Evolutionary conservation across 2,888 invertebrate species (phyloP), one percentile per base, ranked within the genome.

Genomic region (Alloscopus bannaensis): DNA sequence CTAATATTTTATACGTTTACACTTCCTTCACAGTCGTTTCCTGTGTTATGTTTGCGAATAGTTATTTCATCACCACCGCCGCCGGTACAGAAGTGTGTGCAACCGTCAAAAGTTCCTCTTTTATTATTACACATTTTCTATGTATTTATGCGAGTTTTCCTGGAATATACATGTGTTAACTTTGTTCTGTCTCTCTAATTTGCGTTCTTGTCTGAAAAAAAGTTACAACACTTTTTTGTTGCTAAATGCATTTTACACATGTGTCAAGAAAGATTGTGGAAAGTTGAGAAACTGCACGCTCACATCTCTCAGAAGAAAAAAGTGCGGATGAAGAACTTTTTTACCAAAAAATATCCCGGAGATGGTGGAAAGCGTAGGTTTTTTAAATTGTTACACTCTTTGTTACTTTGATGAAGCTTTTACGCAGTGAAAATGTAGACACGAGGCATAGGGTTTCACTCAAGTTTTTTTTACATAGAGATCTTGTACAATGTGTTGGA

Each of bases 181-280:
- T 57, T 66, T 45, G 75, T 75, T 66, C 66, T 75, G 75, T 66
- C 66, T 75, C 59, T 75, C 66, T 66, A 75, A 75, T 75, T 75
- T 75, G 75, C 66, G 59, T 59, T 60, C 66, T 75, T 75, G 66
- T 75, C 75, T 66, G 3, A 59, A 24, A 59, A 52, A 65, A 50
- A 50, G 42, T 36, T 36, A 36, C 36, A 36, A 36, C 36, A 20
- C 24, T 40, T 45, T 20, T 26, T n/a, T 42, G 3, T 24, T 8
- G 66, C 66, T 66, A 66, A 68, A 52, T 40, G 55, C 40, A 55
- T 45, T 59, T 22, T 40, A 45, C 26, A 24, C 24, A 40, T 22
- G 42, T 69, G 69, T 57, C 36, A 29, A 22, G 31, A 20, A 66
- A 66, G n/a, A n/a, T n/a, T n/a, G n/a, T n/a, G n/a, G n/a, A n/a